phyloP scores from a whole-genome alignment of 1,140 invertebrate species.

The Brachionus sp. region DNA sequence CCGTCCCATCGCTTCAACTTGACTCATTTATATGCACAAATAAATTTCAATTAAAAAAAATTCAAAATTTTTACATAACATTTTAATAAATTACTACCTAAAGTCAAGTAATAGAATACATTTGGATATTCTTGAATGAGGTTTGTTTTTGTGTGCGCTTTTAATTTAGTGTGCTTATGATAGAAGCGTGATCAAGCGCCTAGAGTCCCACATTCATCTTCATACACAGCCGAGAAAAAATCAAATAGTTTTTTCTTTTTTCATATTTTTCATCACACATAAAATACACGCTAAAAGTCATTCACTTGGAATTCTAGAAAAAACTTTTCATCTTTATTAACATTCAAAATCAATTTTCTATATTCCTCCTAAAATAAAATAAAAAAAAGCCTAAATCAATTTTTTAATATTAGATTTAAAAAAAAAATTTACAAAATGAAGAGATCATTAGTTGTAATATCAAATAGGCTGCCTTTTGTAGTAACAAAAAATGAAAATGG shows the following conservation, averaged over 20 bases:
- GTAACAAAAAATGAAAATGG: conserved; percentile 22
- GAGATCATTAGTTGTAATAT: conserved; percentile 12
- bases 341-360: background rate
- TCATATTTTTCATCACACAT: background rate
- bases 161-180: background rate
- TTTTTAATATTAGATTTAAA: background rate
- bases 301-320: background rate
- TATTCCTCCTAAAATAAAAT: background rate
- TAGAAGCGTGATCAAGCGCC: background rate
- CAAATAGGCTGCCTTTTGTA: conserved; percentile 30
- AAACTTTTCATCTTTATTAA: background rate
- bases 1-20: background rate
- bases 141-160: background rate
- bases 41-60: background rate
- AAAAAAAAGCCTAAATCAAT: background rate
- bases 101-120: background rate
- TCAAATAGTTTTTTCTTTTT: background rate
- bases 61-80: background rate
- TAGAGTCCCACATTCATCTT: background rate
- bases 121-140: background rate
- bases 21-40: background rate
- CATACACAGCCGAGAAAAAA: background rate
- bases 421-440: background rate
- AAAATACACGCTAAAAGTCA: background rate
- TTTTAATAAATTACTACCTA: background rate